Percentiles rank a stretch among this genome's conserved stretches.
phyloP scores from a whole-genome alignment of 2,113 vertebrate species.

The Dunckerocampus dactyliophorus region DNA sequence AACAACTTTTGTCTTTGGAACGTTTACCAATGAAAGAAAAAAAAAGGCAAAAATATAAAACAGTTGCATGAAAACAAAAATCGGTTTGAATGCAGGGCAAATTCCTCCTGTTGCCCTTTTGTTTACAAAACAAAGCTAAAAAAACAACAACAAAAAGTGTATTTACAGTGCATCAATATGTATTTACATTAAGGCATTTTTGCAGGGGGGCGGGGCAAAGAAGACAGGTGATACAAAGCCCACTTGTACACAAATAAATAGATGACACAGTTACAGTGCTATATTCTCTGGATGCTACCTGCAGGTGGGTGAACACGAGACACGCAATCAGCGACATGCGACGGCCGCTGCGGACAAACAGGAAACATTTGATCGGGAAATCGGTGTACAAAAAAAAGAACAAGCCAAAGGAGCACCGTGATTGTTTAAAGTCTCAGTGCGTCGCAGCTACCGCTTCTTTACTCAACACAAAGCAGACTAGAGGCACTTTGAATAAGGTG shows the following conservation, averaged over 20 bases:
- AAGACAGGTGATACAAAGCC: constrained; percentile 56
- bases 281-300: constrained; percentile 65
- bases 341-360: not conserved
- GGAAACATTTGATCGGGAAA: not conserved
- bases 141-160: constrained; percentile 45
- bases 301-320: constrained; percentile 52
- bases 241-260: constrained; percentile 75
- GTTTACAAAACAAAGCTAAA: constrained; percentile 60
- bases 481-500: constrained; percentile 65
- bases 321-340: not conserved
- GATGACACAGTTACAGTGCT: constrained; percentile 67
- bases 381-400: not conserved
- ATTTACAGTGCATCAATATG: constrained; percentile 71
- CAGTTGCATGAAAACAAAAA: constrained; percentile 65
- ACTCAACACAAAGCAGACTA: not conserved
- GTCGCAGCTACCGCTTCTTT: constrained; percentile 20
- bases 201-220: constrained; percentile 59
- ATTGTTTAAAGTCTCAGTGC: constrained; percentile 34
- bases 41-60: constrained; percentile 66
- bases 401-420: constrained; percentile 54
- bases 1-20: constrained; percentile 75
- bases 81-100: constrained; percentile 53
- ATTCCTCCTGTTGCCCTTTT: constrained; percentile 56
- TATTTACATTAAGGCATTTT: constrained; percentile 81
- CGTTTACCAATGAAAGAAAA: constrained; percentile 64